phyloP scores from a whole-genome alignment of 2,797 vertebrate genomes.

The Peromyscus attwateri region DNA sequence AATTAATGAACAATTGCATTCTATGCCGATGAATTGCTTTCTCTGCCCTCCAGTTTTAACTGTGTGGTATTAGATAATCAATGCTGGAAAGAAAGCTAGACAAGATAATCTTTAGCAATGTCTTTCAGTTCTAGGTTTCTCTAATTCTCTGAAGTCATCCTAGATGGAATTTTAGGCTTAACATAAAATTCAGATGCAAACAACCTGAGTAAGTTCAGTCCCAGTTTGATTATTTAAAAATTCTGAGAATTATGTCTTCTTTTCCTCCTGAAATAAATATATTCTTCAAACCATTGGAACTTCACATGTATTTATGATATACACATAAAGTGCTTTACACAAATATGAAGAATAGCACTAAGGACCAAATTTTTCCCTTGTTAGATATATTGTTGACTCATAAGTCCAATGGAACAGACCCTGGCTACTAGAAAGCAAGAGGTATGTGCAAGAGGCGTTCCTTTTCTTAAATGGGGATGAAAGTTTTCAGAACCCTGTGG shows the following conservation, averaged over 20 bases:
- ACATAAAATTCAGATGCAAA: slow-evolving; percentile 61
- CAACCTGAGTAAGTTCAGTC: slow-evolving; percentile 19
- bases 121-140: not conserved
- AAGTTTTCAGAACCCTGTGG: not conserved
- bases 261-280: slow-evolving; percentile 21
- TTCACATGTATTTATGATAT: slow-evolving; percentile 10
- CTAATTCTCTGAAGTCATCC: slow-evolving; percentile 35
- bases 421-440: not conserved
- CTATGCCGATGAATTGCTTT: slow-evolving; percentile 2
- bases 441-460: not conserved
- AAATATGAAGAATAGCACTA: not conserved
- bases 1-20: slow-evolving; percentile 45
- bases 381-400: not conserved
- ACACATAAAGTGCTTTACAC: not conserved
- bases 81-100: not conserved
- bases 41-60: not conserved
- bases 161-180: slow-evolving; percentile 52
- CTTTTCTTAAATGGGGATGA: not conserved
- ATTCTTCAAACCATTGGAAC: not conserved
- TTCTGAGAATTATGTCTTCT: not conserved
- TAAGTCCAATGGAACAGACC: not conserved
- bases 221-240: slow-evolving; percentile 37
- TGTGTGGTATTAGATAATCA: not conserved
- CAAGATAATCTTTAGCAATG: not conserved
- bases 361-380: not conserved